These are phyloP conservation scores for Apis dorsata DNA, from an alignment of 1,140 invertebrate genomes.

Conservation along the genomic window DNA sequence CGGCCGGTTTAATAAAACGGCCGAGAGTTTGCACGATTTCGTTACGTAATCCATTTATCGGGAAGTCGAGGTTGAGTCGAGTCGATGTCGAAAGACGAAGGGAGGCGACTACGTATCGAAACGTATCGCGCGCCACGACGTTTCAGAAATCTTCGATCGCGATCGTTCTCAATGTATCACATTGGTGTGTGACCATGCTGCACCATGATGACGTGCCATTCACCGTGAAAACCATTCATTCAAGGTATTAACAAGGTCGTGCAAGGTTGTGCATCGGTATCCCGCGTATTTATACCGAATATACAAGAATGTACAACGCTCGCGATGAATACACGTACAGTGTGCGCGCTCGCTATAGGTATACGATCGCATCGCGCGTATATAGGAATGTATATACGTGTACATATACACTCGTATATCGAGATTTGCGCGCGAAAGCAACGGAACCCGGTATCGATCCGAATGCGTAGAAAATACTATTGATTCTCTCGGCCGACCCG, in stretches of 20 bases:
- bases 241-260: slow-evolving; percentile 69
- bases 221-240: slow-evolving; percentile 71
- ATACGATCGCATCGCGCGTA: not conserved
- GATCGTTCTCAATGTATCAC: not conserved
- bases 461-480: slow-evolving; percentile 74
- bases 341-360: too few relatives aligned
- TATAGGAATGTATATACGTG: not conserved
- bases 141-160: slow-evolving; percentile 49
- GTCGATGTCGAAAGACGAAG: slow-evolving; percentile 40
- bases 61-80: slow-evolving; percentile 28
- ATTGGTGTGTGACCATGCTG: not conserved
- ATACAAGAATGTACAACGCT: not conserved
- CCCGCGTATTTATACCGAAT: slow-evolving; percentile 51
- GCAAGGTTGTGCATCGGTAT: slow-evolving; percentile 64
- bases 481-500: slow-evolving; percentile 66
- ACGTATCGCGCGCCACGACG: slow-evolving; percentile 8
- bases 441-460: slow-evolving; percentile 65
- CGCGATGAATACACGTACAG: not conserved
- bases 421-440: slow-evolving; percentile 64
- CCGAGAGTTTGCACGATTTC: slow-evolving; percentile 38
- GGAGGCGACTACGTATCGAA: not conserved
- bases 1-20: slow-evolving; percentile 35
- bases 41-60: slow-evolving; percentile 49
- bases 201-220: slow-evolving; percentile 67
- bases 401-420: slow-evolving; percentile 11